Conservation (phyloP, 2,888 invertebrate genomes). For the Syrphus vitripennis region DNA sequence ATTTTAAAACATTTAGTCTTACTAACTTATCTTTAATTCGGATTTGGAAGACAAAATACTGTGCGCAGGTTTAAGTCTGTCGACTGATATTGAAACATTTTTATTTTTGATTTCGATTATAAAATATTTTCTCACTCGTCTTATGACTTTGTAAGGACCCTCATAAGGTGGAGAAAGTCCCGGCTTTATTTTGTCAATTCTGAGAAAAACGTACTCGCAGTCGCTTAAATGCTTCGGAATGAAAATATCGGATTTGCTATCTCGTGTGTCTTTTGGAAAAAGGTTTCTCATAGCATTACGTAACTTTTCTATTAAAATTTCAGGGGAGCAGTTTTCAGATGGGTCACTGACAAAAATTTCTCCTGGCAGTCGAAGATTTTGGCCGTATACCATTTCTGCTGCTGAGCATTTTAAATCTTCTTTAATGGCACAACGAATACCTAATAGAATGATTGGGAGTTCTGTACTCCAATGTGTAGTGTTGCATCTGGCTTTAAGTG, state of each 20-base stretch:
- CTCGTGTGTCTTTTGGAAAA: neutral
- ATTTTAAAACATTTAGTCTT: too few relatives aligned
- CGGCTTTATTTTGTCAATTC: neutral
- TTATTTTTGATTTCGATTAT: neutral
- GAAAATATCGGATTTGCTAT: neutral
- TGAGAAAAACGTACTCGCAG: neutral
- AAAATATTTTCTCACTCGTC: neutral
- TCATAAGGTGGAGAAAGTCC: neutral
- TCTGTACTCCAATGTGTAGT: neutral
- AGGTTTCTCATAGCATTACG: neutral
- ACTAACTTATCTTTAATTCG: neutral
- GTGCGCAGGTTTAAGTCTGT: neutral
- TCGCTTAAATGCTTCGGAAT: neutral
- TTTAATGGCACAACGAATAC: neutral
- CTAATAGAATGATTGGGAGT: neutral
- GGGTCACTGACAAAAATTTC: neutral
- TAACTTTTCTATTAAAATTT: neutral
- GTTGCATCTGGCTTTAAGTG: neutral
- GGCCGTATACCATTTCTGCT: neutral
- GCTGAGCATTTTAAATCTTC: neutral
- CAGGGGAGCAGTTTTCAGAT: neutral
- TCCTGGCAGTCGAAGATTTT: neutral
- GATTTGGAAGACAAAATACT: neutral
- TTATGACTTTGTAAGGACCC: neutral
- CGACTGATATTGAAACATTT: neutral